phyloP scores from a whole-genome alignment of 2,113 vertebrate genomes.

The Ptilorrhoa leucosticta region DNA sequence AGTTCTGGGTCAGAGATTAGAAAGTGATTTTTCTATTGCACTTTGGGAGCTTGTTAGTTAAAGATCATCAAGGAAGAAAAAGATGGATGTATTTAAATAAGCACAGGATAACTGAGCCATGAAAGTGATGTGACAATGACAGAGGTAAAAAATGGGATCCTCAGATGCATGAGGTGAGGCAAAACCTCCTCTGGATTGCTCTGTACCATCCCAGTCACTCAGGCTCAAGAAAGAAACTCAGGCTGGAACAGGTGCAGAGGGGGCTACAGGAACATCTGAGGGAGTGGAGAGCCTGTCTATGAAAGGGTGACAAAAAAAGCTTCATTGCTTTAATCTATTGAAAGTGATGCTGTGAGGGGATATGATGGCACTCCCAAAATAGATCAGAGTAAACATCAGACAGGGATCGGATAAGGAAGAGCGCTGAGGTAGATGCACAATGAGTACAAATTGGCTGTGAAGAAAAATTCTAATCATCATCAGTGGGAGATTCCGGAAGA shows the following conservation, averaged over 20 bases:
- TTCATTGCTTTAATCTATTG: slow-evolving; percentile 19
- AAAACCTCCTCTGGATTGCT: neutral
- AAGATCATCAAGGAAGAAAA: neutral
- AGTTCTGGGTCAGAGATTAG: neutral
- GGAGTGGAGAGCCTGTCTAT: neutral
- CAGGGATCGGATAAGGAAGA: neutral
- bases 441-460: neutral
- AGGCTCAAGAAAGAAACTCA: neutral
- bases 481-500: neutral
- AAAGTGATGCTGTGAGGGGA: neutral
- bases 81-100: neutral
- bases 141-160: neutral
- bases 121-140: neutral
- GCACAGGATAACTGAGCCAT: neutral
- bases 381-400: slow-evolving; percentile 25
- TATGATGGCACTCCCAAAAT: slow-evolving; percentile 21
- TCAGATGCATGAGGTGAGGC: neutral
- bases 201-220: neutral
- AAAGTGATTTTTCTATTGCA: neutral
- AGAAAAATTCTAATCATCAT: neutral
- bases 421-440: neutral
- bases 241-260: slow-evolving; percentile 16
- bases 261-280: neutral
- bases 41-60: neutral
- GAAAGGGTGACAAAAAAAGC: slow-evolving; percentile 27